A percentile compares a stretch with the other conserved stretches of the same genome.
phyloP scores from a whole-genome alignment of 1,140 invertebrate genomes.

The Globodera rostochiensis region DNA sequence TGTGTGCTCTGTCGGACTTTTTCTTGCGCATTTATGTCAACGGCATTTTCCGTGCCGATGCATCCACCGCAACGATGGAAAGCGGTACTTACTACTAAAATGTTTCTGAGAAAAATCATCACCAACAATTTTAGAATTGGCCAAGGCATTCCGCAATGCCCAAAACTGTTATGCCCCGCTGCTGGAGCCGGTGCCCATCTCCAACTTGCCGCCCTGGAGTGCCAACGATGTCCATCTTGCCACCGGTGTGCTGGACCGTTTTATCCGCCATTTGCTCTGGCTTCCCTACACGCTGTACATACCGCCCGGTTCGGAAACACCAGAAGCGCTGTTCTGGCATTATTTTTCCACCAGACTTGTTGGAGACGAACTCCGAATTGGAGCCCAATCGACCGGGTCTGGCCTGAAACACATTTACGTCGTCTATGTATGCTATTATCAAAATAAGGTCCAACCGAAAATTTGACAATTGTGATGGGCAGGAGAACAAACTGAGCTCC shows the following conservation, averaged over 20 bases:
- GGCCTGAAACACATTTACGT: conserved; percentile 43
- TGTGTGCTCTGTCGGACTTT: conserved; percentile 43
- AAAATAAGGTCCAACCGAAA: too few relatives aligned
- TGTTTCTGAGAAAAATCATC: conserved; percentile 16
- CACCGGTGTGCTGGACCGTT: conserved; percentile 31
- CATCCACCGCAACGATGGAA: conserved; percentile 42
- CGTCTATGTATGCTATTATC: conserved; percentile 39
- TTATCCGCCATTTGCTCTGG: conserved; percentile 45
- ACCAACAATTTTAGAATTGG: conserved; percentile 19
- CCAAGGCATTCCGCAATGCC: conserved; percentile 16
- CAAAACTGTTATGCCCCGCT: conserved; percentile 31
- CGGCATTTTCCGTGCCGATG: conserved; percentile 28
- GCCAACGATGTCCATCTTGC: conserved; percentile 31
- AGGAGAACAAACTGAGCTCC: conserved; percentile 41
- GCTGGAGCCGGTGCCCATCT: conserved; percentile 41
- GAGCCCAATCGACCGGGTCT: conserved; percentile 28
- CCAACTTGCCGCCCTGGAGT: conserved; percentile 40
- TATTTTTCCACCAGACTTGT: conserved; percentile 40
- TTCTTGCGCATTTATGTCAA: conserved; percentile 41
- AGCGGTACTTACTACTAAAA: conserved; percentile 30
- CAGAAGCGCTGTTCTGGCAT: conserved; percentile 47
- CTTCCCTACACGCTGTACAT: conserved; percentile 48
- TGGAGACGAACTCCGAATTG: conserved; percentile 5
- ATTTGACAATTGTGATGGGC: too few relatives aligned
- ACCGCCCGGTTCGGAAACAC: conserved; percentile 41